These are phyloP conservation scores for Nephrotoma appendiculata DNA, from an alignment of 2,888 invertebrate genomes.

Conservation along the genomic window DNA sequence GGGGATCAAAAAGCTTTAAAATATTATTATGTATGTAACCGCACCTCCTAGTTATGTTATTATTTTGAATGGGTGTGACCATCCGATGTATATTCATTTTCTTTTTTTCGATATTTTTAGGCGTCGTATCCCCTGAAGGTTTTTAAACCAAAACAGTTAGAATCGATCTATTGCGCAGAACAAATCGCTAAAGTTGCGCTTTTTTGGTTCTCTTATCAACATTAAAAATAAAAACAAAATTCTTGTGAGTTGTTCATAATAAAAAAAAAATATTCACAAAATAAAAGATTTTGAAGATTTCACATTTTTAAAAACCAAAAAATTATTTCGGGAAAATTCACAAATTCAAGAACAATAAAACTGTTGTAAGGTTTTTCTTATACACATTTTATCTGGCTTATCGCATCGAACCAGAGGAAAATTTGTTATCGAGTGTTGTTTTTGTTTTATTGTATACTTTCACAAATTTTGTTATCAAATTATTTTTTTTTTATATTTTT, in stretches of 20 bases:
- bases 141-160: constrained; percentile 17
- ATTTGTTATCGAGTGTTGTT: not conserved
- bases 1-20: not conserved
- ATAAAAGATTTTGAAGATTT: not conserved
- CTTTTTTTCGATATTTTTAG: constrained; percentile 9
- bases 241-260: not conserved
- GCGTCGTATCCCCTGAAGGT: constrained; percentile 27
- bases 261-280: not conserved
- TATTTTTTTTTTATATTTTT: not conserved
- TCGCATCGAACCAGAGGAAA: not conserved
- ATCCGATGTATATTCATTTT: not conserved
- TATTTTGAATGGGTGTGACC: not conserved
- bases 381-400: not conserved
- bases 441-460: not conserved
- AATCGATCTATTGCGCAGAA: constrained; percentile 21
- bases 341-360: not conserved
- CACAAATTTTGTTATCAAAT: no score
- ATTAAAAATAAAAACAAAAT: not conserved
- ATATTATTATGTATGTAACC: not conserved
- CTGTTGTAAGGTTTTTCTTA: not conserved
- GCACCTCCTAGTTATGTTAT: not conserved
- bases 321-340: not conserved
- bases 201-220: constrained; percentile 7
- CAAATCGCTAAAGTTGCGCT: constrained; percentile 17
- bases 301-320: not conserved